Evolutionary conservation across 2,888 invertebrate genomes (phyloP), one percentile per base, ranked within the genome.

Genomic region (Lottia gigantea): DNA sequence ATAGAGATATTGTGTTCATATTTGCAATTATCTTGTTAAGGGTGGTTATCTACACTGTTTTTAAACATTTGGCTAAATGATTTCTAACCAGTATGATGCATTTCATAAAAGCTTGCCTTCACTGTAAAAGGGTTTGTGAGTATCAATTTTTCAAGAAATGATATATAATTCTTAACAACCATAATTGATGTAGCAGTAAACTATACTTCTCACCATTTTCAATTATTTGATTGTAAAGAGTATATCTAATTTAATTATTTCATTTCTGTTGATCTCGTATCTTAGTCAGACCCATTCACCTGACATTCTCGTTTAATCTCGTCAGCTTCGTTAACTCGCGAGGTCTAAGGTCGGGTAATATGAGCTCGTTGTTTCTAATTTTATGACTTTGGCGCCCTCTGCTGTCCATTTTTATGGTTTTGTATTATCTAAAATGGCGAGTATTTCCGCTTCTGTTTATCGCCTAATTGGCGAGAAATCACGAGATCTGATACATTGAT

Each of bases 341-440:
- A 23, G 55, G 55, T 55, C 55, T 23, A 14, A 23, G 55, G 55
- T 55, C 55, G 23, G 19, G 55, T 23, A 55, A 55, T 55, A 55
- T 23, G 55, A 55, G 55, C 12, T 23, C 23, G 19, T 23, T 23
- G 19, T 55, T 55, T 23, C 55, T 55, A 55, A 55, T 55, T 55
- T 55, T 55, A 55, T 23, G 23, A 55, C 55, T 55, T 55, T 55
- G 55, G 55, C 55, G 55, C 55, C 23, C 55, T 55, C 55, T 55
- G 55, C 55, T 55, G 55, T 55, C 55, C 23, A 23, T 55, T 40
- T 55, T 55, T 55, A 55, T 23, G 55, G 23, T 23, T 23, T 23
- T 55, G 55, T 55, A 23, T 55, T 55, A 55, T 55, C 55, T 23
- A 23, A 23, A 55, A 55, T 55, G 55, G 55, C 19, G 55, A 23